Conservation (phyloP, 2,113 vertebrate genomes). For the Nannospalax galili region DNA sequence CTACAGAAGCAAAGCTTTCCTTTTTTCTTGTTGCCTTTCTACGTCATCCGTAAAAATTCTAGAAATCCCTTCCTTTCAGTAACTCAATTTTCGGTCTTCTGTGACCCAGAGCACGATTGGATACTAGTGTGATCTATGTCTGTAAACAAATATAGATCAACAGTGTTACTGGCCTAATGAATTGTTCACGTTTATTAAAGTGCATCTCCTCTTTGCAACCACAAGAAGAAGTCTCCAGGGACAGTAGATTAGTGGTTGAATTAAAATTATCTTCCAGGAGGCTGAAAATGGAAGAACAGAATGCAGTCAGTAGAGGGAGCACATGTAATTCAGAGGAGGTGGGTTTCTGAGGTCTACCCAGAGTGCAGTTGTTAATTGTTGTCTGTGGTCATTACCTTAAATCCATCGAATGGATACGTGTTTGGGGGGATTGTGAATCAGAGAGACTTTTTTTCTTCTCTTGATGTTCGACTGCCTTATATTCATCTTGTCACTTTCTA, state of each 20-base stretch:
- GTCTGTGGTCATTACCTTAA: neutral
- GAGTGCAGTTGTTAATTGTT: neutral
- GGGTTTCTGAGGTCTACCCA: neutral
- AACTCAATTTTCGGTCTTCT: constrained; percentile 9
- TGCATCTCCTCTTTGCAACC: constrained; percentile 67
- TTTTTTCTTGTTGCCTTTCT: neutral
- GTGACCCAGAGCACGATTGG: neutral
- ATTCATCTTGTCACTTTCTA: constrained; percentile 19
- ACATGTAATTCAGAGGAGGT: neutral
- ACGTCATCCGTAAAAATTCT: constrained; percentile 41
- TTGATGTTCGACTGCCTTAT: neutral
- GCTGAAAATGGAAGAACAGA: neutral
- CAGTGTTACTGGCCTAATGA: constrained; percentile 70
- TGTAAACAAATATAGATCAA: constrained; percentile 67
- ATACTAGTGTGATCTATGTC: neutral
- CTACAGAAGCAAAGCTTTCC: neutral
- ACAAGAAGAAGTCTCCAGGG: constrained; percentile 68
- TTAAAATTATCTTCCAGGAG: constrained; percentile 63
- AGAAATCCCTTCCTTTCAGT: constrained; percentile 63
- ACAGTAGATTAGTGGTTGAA: constrained; percentile 65
- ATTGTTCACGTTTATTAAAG: constrained; percentile 77
- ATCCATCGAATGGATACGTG: neutral
- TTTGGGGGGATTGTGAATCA: neutral
- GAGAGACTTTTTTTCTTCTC: neutral
- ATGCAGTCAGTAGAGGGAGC: constrained; percentile 11